Conservation (phyloP, 1,140 invertebrate species). For the Drosophila punjabiensis region DNA sequence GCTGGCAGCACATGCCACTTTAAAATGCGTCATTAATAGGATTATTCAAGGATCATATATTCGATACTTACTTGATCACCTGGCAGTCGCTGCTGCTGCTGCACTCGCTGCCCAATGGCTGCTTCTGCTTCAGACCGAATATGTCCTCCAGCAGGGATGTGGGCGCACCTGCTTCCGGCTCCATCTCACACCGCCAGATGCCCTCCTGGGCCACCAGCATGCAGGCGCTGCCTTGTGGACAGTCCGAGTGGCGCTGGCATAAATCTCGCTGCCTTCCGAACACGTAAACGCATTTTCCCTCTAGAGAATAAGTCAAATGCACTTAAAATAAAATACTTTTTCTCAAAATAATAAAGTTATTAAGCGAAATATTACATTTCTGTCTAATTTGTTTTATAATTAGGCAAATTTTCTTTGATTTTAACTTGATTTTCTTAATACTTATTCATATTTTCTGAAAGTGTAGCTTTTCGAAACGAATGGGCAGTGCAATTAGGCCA, state of each 20-base stretch:
- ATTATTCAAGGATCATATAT: not conserved
- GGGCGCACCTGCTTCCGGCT: conserved; percentile 11
- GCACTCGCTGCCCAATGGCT: conserved; percentile 95
- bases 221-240: conserved; percentile 91
- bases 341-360: not conserved
- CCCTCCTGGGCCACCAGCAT: conserved; percentile 88
- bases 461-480: too few species aligned
- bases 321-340: not conserved
- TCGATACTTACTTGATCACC: conserved; percentile 87
- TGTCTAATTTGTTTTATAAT: too few species aligned
- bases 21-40: not conserved
- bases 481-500: conserved; percentile 2
- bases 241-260: conserved; percentile 91
- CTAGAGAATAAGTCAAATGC: conserved; percentile 23
- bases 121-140: conserved; percentile 78
- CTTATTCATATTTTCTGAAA: not conserved
- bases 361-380: too few species aligned
- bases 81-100: conserved; percentile 94
- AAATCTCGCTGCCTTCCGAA: conserved; percentile 91
- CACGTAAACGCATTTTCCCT: conserved; percentile 90
- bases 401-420: not conserved
- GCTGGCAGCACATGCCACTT: conserved; percentile 94
- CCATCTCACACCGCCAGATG: conserved; percentile 90
- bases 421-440: too few species aligned
- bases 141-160: conserved; percentile 54